Evolutionary conservation across 2,797 vertebrate genomes (phyloP).

Genomic region (Oophaga sylvatica): DNA sequence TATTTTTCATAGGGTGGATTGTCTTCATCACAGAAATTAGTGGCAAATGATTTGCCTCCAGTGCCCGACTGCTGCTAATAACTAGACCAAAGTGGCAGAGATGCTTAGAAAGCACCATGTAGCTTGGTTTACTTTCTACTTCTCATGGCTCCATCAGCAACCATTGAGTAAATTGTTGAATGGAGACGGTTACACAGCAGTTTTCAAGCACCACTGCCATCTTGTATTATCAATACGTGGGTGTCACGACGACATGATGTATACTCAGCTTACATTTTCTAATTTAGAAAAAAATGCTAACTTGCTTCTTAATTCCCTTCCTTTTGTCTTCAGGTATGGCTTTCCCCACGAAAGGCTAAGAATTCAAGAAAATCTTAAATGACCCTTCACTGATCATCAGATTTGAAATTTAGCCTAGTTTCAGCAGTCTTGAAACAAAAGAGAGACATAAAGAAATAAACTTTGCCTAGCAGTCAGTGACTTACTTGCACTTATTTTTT

Average conservation of each 20-base stretch:
- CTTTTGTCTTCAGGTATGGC: conserved; percentile 99
- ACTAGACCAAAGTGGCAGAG: too few relatives aligned
- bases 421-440: conserved; percentile 79
- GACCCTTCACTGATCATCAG: conserved; percentile 79
- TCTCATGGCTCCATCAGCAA: neutral
- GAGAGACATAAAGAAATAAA: conserved; percentile 55
- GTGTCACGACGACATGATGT: neutral
- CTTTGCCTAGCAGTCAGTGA: conserved; percentile 87
- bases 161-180: neutral
- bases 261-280: neutral
- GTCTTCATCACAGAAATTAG: neutral
- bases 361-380: conserved; percentile 89
- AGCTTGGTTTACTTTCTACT: neutral
- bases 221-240: too few relatives aligned
- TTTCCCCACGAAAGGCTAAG: conserved; percentile 99
- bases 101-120: neutral
- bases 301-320: conserved; percentile 90
- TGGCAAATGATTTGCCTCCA: neutral
- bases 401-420: conserved; percentile 88
- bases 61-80: neutral
- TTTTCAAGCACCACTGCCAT: neutral
- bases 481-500: conserved; percentile 79
- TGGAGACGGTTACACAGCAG: neutral
- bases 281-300: conserved; percentile 65
- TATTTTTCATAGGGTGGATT: neutral